These are phyloP conservation scores for Triops longicaudatus DNA, from an alignment of 1,140 invertebrate species.

Conservation along the genomic window DNA sequence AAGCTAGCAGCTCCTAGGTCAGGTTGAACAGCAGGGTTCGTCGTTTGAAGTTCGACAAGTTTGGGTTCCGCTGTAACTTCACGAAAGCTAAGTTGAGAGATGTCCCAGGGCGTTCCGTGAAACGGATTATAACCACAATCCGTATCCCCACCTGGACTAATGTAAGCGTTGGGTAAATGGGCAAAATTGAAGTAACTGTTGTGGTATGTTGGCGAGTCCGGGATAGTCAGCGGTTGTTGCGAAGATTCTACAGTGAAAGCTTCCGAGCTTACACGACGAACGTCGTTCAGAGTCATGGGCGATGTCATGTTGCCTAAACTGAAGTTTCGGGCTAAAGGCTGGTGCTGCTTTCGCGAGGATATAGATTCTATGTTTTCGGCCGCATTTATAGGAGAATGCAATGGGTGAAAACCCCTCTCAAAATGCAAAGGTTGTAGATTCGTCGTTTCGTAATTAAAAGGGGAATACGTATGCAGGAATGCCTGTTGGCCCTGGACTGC, in stretches of 20 bases:
- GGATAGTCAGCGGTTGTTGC: background rate
- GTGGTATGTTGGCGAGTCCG: background rate
- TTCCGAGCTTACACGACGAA: background rate
- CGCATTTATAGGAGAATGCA: background rate
- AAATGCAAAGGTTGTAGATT: background rate
- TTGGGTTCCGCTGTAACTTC: background rate
- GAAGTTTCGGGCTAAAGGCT: background rate
- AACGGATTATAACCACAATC: conserved; percentile 23
- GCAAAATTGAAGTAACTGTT: background rate
- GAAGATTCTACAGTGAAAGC: background rate
- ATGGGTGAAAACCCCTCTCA: background rate
- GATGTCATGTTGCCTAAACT: background rate
- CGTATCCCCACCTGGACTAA: background rate
- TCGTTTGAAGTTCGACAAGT: background rate
- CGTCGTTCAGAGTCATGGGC: background rate
- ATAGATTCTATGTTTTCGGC: background rate
- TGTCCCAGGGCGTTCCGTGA: conserved; percentile 24
- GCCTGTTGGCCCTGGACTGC: background rate
- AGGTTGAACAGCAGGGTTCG: background rate
- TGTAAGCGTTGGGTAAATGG: background rate
- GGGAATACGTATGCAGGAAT: background rate
- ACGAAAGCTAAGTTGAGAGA: conserved; percentile 12
- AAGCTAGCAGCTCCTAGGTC: background rate
- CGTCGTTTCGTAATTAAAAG: background rate
- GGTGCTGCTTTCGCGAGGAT: background rate